Conservation (phyloP, 2,888 invertebrate species). For the Sinopyrophorus schimmeli region DNA sequence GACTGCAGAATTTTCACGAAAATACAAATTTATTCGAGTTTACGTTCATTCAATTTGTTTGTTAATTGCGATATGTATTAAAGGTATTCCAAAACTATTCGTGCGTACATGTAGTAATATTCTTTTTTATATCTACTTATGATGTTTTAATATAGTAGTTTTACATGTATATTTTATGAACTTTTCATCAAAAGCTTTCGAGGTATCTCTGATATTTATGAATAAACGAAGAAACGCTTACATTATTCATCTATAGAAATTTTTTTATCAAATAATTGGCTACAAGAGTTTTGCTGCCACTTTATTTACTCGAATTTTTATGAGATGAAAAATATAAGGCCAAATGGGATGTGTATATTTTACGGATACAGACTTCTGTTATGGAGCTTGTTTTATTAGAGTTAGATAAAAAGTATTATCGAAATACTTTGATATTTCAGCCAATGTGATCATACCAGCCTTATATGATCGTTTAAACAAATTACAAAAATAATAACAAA, state of each 20-base stretch:
- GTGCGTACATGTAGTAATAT: slow-evolving; percentile 1
- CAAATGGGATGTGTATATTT: slow-evolving; percentile 13
- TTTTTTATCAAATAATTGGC: slow-evolving; percentile 9
- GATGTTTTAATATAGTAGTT: slow-evolving; percentile 26
- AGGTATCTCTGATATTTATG: slow-evolving; percentile 23
- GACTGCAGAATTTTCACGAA: slow-evolving; percentile 4
- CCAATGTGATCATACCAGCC: slow-evolving; percentile 40
- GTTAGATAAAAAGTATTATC: slow-evolving; percentile 11
- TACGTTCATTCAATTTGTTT: slow-evolving; percentile 4
- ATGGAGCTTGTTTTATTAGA: slow-evolving; percentile 6
- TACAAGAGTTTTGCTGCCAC: slow-evolving; percentile 9
- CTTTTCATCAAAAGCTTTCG: slow-evolving; percentile 30
- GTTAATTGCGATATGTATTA: slow-evolving; percentile 12
- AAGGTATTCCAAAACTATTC: slow-evolving; percentile 1
- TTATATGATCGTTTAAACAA: slow-evolving; percentile 33
- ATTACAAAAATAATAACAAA: slow-evolving; percentile 23
- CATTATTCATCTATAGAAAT: slow-evolving; percentile 17
- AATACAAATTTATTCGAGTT: slow-evolving; percentile 16
- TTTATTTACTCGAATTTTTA: slow-evolving; percentile 10
- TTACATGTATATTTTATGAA: slow-evolving; percentile 15
- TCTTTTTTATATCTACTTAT: slow-evolving; percentile 13
- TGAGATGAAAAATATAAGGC: slow-evolving; percentile 17
- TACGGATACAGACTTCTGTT: slow-evolving; percentile 19
- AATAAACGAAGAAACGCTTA: slow-evolving; percentile 11
- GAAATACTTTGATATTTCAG: slow-evolving; percentile 13